Base-by-base conservation (phyloP, 2,113 vertebrate genomes). In the Chlorodrepanis virens region DNA sequence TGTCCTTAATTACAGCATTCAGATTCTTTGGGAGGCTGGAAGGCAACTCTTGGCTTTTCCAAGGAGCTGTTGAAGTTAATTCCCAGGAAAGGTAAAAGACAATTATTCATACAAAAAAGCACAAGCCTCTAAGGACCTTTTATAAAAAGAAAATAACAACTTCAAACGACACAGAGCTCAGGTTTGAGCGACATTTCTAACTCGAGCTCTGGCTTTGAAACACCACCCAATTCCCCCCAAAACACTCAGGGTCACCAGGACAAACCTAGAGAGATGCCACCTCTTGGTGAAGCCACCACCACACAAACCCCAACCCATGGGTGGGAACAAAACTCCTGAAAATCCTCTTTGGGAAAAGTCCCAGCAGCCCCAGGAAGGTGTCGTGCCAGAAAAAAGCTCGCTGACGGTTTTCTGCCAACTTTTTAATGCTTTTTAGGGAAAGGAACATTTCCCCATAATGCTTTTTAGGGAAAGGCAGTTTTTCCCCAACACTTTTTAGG, bases 191-290 rank as follows among this genome's bases (percentile, higher is more conserved):
- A 40, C 29, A 20, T 14, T 47, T 42, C 10, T 13, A 16, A 27
- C 29, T 14, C 1, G 1, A 53, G 37, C 31, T 82, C 20, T 2
- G 6, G 29, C 37, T 70, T 70, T 63, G 53, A 54, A 59, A 37
- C 8, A 22, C 0, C 31, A 1, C 21, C 12, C 0, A 0, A 1
- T 37, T 56, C 17, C 19, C 16, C 14, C 4, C 0, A 2, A 9
- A 61, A 33, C 0, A 0, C 31, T 49, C 37, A 2, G 10, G 27
- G 27, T 14, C 37, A 16, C 40, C 2, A 2, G 37, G n/a, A 31
- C 49, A 40, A 70, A 29, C 6, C 54, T 4, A 0, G 9, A 0
- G 40, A 92, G 77, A 39, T 63, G 53, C 3, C 72, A 47, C 25
- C 54, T 6, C 6, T 14, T 7, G 25, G 35, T 37, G 47, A 52